phyloP scores from a whole-genome alignment of 2,113 vertebrate species.

The Clarias macrocephalus region DNA sequence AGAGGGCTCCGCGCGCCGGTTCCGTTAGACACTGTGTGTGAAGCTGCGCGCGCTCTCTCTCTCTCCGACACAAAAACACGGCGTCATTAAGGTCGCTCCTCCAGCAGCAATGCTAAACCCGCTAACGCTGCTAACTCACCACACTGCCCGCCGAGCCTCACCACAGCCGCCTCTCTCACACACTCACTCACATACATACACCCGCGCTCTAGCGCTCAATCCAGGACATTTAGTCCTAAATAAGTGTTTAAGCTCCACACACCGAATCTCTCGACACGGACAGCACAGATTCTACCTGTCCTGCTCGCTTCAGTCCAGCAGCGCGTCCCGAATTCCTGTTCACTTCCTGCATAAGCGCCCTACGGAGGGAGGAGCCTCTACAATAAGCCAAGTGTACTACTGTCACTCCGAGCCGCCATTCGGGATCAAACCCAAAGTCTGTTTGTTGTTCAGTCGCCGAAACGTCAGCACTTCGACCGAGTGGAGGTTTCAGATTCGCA shows the following conservation, averaged over 20 bases:
- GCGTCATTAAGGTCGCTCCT: conserved; percentile 71
- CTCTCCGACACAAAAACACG: conserved; percentile 68
- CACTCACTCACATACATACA: neutral
- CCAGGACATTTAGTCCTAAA: neutral
- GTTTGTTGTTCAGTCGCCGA: conserved; percentile 74
- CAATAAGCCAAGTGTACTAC: neutral
- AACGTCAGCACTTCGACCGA: conserved; percentile 60
- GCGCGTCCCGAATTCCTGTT: neutral
- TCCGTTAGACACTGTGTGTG: neutral
- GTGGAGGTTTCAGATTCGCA: conserved; percentile 26
- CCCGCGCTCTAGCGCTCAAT: neutral
- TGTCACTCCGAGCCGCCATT: neutral
- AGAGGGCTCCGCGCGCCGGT: neutral
- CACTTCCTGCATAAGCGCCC: neutral
- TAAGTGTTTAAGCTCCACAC: neutral
- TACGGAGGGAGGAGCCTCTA: neutral
- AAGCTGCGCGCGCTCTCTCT: no score
- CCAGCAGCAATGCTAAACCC: conserved; percentile 30
- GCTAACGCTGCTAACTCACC: neutral
- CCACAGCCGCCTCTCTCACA: no score
- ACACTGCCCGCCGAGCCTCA: neutral
- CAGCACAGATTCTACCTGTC: conserved; percentile 54
- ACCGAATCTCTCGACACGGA: conserved; percentile 11
- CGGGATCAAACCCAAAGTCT: conserved; percentile 60
- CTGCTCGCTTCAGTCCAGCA: conserved; percentile 68